Percentiles rank a stretch among this genome's conserved stretches.
phyloP scores from a whole-genome alignment of 2,888 invertebrate genomes.

The Conistra vaccinii region DNA sequence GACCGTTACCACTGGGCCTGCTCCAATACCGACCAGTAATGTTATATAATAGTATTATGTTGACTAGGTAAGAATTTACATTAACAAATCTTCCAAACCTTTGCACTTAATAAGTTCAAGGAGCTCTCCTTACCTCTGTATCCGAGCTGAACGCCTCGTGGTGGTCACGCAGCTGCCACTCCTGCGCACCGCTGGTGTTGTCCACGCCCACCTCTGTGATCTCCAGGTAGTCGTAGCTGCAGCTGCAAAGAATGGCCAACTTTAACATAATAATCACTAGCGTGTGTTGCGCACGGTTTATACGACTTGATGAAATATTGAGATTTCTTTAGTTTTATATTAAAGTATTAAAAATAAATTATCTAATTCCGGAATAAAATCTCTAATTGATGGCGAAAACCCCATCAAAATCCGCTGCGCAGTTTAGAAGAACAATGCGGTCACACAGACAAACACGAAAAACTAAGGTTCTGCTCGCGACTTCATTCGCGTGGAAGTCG shows the following conservation, averaged over 20 bases:
- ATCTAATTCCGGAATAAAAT: not conserved
- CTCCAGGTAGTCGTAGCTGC: slow-evolving; percentile 95
- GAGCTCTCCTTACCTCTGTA: slow-evolving; percentile 77
- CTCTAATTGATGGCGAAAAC: not conserved
- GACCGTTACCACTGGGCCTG: too few species aligned
- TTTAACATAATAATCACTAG: not conserved
- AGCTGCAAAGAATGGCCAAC: slow-evolving; percentile 87
- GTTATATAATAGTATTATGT: too few species aligned
- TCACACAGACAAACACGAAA: too few species aligned
- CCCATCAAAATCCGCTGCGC: not conserved
- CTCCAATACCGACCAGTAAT: too few species aligned
- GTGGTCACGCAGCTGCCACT: slow-evolving; percentile 78
- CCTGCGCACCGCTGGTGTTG: slow-evolving; percentile 78
- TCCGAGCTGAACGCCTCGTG: slow-evolving; percentile 79
- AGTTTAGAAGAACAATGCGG: too few species aligned
- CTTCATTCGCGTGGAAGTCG: too few species aligned
- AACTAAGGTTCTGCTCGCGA: too few species aligned
- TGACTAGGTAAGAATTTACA: too few species aligned
- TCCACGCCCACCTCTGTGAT: slow-evolving; percentile 89
- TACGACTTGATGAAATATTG: not conserved
- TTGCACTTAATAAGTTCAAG: too few species aligned
- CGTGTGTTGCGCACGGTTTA: not conserved
- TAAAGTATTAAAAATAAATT: too few species aligned
- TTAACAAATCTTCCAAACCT: too few species aligned
- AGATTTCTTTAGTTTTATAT: not conserved